Evolutionary conservation across 2,797 vertebrate genomes (phyloP).

Genomic region (Acanthis flammea): DNA sequence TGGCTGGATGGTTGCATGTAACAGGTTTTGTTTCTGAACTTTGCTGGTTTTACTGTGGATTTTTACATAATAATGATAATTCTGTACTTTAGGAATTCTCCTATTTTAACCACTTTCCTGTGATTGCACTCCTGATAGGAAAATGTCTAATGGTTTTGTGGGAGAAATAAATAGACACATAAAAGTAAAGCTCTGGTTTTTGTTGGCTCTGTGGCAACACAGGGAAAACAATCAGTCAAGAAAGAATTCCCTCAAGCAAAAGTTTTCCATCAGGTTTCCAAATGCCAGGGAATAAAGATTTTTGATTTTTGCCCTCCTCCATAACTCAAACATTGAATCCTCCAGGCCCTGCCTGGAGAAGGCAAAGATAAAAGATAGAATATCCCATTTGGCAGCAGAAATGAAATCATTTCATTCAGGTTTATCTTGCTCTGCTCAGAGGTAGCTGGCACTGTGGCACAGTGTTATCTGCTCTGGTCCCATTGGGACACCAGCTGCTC

Average conservation of each 20-base stretch:
- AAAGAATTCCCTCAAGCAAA: background rate
- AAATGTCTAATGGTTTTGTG: background rate
- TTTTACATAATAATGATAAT: background rate
- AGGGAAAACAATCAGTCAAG: background rate
- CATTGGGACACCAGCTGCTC: background rate
- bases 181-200: constrained; percentile 5
- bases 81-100: background rate
- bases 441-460: constrained; percentile 21
- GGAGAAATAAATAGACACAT: background rate
- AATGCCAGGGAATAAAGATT: background rate
- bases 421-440: constrained; percentile 39
- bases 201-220: background rate
- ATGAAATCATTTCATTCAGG: constrained; percentile 50
- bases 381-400: constrained; percentile 27
- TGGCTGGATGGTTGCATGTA: background rate
- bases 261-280: constrained; percentile 16
- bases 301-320: constrained; percentile 28
- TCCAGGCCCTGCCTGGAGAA: constrained; percentile 11
- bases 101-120: background rate
- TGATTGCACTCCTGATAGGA: background rate
- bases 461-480: constrained; percentile 32
- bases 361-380: constrained; percentile 47
- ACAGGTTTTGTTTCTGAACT: background rate
- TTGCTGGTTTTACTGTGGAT: background rate
- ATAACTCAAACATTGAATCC: constrained; percentile 2